Evolutionary conservation across 2,888 invertebrate genomes (phyloP).

Genomic region (Caenorhabditis wallacei): DNA sequence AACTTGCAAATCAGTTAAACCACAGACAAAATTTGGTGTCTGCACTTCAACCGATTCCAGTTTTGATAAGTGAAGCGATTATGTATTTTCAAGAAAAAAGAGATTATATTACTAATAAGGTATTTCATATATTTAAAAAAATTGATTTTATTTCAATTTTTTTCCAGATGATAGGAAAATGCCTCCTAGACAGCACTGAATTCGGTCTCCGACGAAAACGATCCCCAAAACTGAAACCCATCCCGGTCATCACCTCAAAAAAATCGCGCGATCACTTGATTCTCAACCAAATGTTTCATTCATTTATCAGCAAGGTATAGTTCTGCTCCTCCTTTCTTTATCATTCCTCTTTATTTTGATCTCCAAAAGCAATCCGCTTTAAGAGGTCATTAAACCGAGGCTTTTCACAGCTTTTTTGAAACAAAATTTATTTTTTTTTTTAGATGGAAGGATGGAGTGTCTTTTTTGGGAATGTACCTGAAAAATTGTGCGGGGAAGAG

Average conservation of each 20-base stretch:
- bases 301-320: slow-evolving; percentile 50
- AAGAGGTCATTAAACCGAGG: slow-evolving; percentile 8
- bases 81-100: slow-evolving; percentile 63
- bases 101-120: slow-evolving; percentile 62
- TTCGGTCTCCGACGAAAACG: slow-evolving; percentile 28
- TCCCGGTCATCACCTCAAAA: not conserved
- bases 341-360: slow-evolving; percentile 16
- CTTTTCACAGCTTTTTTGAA: not conserved
- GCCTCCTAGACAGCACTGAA: slow-evolving; percentile 25
- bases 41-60: slow-evolving; percentile 49
- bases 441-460: slow-evolving; percentile 49
- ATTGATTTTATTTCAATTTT: too few species aligned
- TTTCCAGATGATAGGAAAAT: slow-evolving; percentile 58
- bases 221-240: not conserved
- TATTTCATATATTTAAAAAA: too few species aligned
- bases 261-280: slow-evolving; percentile 54
- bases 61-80: slow-evolving; percentile 64
- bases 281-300: slow-evolving; percentile 59
- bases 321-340: slow-evolving; percentile 42
- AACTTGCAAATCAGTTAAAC: slow-evolving; percentile 51
- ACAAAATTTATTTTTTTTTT: slow-evolving; percentile 6
- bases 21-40: slow-evolving; percentile 55
- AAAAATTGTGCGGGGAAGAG: slow-evolving; percentile 40
- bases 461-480: slow-evolving; percentile 55
- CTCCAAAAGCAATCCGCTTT: slow-evolving; percentile 45